Conservation (phyloP, 2,888 invertebrate species). For the Athripsodes cinereus region DNA sequence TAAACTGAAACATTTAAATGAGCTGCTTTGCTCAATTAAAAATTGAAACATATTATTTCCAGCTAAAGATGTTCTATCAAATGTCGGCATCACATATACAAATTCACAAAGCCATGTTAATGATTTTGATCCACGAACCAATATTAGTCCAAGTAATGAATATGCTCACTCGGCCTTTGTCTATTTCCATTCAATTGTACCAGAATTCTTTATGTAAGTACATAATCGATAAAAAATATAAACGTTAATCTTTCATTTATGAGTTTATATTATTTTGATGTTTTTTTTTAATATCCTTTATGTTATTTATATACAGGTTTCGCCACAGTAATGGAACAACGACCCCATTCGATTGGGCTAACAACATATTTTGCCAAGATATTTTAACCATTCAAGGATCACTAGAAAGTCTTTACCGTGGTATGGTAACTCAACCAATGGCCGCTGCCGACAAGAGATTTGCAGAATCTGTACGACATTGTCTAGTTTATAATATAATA, state of each 20-base stretch:
- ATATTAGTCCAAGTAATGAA: slow-evolving; percentile 34
- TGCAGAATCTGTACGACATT: slow-evolving; percentile 17
- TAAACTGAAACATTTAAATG: too few relatives aligned
- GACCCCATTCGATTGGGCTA: slow-evolving; percentile 21
- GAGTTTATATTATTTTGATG: too few relatives aligned
- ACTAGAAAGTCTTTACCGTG: slow-evolving; percentile 11
- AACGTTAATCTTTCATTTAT: too few relatives aligned
- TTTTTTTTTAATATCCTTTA: too few relatives aligned
- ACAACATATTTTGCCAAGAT: slow-evolving; percentile 18
- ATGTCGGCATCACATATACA: slow-evolving; percentile 22
- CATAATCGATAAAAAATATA: too few relatives aligned
- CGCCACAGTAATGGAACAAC: slow-evolving; percentile 27
- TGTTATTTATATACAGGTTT: slow-evolving; percentile 28
- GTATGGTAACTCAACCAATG: slow-evolving; percentile 17
- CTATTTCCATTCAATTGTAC: slow-evolving; percentile 37
- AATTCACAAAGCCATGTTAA: slow-evolving; percentile 28
- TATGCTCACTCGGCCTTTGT: slow-evolving; percentile 37
- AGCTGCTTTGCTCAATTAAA: too few relatives aligned
- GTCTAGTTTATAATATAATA: background rate
- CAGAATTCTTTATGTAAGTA: slow-evolving; percentile 36
- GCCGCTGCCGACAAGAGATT: slow-evolving; percentile 8
- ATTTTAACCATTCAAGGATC: background rate
- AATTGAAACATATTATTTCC: background rate
- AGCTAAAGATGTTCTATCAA: background rate
- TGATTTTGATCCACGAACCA: slow-evolving; percentile 36